A percentile compares a stretch with the other conserved stretches of the same genome.
Evolutionary conservation across 1,140 invertebrate genomes (phyloP).

Genomic region (Batillaria attramentaria): DNA sequence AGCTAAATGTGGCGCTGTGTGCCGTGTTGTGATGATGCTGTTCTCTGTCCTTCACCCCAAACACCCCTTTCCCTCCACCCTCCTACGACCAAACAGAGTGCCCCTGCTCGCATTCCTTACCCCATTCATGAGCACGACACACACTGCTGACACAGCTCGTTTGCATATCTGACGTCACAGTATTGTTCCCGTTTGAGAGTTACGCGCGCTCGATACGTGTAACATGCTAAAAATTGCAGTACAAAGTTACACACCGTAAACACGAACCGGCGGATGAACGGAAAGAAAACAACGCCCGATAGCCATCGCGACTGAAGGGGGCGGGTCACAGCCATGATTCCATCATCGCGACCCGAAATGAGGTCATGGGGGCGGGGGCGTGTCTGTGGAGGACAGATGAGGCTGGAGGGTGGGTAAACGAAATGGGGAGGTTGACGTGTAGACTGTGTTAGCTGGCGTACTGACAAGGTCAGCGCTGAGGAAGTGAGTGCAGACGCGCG

Average conservation of each 20-base stretch:
- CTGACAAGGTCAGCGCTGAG: constrained; percentile 13
- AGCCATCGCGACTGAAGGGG: no score
- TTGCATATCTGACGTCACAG: constrained; percentile 13
- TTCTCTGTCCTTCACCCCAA: no score
- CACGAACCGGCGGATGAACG: no score
- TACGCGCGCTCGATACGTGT: no score
- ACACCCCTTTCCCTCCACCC: no score
- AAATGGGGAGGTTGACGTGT: background rate
- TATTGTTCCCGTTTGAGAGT: constrained; percentile 14
- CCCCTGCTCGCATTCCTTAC: background rate
- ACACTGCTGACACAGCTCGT: constrained; percentile 5
- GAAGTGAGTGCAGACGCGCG: constrained; percentile 1
- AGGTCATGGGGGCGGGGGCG: constrained; percentile 18
- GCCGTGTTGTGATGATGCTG: no score
- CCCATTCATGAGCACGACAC: constrained; percentile 2
- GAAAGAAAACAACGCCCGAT: no score
- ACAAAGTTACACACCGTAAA: no score
- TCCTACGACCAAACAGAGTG: background rate
- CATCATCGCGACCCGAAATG: background rate
- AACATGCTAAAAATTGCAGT: no score
- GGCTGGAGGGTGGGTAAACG: background rate
- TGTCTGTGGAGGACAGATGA: background rate
- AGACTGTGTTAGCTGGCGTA: background rate
- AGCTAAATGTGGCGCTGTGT: no score
- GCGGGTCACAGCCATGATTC: background rate